Conservation (phyloP, 2,113 vertebrate species). For the Falco punctatus region DNA sequence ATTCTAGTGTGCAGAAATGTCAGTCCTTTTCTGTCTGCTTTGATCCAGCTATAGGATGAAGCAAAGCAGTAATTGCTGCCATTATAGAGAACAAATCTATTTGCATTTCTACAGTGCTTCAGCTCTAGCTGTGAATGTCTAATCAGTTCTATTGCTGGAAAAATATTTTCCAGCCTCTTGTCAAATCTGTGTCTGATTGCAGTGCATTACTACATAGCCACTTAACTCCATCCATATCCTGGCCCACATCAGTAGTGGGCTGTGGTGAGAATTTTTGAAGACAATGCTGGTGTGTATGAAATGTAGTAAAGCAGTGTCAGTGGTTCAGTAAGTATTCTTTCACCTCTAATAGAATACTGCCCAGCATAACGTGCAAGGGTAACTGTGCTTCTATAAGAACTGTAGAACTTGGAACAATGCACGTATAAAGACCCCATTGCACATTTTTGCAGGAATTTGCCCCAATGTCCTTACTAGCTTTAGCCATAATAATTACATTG, state of each 20-base stretch:
- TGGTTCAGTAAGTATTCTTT: background rate
- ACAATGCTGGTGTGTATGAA: background rate
- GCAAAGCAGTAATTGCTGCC: constrained; percentile 57
- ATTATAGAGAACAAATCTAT: constrained; percentile 53
- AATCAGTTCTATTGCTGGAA: constrained; percentile 57
- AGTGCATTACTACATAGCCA: background rate
- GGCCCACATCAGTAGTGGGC: background rate
- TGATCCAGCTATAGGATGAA: constrained; percentile 43
- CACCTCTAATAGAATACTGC: background rate
- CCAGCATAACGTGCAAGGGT: background rate
- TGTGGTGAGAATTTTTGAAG: background rate
- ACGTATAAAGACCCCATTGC: background rate
- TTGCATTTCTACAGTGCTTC: constrained; percentile 57
- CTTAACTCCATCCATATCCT: background rate
- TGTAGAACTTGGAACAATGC: background rate
- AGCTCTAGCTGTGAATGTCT: constrained; percentile 43
- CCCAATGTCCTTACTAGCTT: background rate
- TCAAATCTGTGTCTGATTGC: constrained; percentile 29
- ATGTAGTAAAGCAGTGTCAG: background rate
- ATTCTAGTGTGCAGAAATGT: background rate
- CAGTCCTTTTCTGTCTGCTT: constrained; percentile 30
- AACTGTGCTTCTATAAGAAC: background rate
- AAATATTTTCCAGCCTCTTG: constrained; percentile 46
- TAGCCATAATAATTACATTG: background rate
- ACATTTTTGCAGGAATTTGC: background rate